A percentile compares a stretch with the other conserved stretches of the same genome.
Evolutionary conservation across 2,888 invertebrate genomes (phyloP).

Genomic region (Epsilonema sp.): DNA sequence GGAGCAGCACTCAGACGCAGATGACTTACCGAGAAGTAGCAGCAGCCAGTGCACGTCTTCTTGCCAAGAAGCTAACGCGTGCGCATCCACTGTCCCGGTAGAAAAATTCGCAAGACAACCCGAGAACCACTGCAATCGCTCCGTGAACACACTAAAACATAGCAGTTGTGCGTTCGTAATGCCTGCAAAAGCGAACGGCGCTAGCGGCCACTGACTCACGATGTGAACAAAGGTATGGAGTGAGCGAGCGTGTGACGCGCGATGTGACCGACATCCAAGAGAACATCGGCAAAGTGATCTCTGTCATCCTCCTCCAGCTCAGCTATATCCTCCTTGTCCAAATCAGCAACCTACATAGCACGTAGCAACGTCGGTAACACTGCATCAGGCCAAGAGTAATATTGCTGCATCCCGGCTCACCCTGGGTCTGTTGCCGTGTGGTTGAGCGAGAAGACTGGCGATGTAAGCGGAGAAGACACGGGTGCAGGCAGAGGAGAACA

Average conservation of each 20-base stretch:
- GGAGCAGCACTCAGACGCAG: too few species aligned
- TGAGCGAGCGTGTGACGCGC: constrained; percentile 12
- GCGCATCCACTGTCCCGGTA: too few species aligned
- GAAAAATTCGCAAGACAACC: too few species aligned
- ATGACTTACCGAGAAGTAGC: constrained; percentile 44
- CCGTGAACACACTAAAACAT: not conserved
- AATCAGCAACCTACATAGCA: too few species aligned
- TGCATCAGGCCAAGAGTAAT: not conserved
- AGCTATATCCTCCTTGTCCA: constrained; percentile 22
- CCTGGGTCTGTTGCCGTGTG: constrained; percentile 48
- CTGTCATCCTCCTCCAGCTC: constrained; percentile 29
- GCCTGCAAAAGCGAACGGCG: not conserved
- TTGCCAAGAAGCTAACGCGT: constrained; percentile 47
- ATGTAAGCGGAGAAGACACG: constrained; percentile 56
- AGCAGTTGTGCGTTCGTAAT: not conserved
- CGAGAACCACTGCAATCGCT: too few species aligned
- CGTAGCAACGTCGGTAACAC: not conserved
- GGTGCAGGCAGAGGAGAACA: constrained; percentile 11
- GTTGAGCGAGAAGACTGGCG: constrained; percentile 56
- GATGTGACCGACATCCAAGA: constrained; percentile 28
- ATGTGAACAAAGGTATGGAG: constrained; percentile 13
- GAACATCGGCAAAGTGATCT: constrained; percentile 29
- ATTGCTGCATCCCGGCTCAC: too few species aligned
- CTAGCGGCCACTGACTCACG: constrained; percentile 9
- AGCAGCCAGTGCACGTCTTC: constrained; percentile 79